Base-by-base conservation (phyloP, 2,113 vertebrate genomes). In the Albula goreensis region DNA sequence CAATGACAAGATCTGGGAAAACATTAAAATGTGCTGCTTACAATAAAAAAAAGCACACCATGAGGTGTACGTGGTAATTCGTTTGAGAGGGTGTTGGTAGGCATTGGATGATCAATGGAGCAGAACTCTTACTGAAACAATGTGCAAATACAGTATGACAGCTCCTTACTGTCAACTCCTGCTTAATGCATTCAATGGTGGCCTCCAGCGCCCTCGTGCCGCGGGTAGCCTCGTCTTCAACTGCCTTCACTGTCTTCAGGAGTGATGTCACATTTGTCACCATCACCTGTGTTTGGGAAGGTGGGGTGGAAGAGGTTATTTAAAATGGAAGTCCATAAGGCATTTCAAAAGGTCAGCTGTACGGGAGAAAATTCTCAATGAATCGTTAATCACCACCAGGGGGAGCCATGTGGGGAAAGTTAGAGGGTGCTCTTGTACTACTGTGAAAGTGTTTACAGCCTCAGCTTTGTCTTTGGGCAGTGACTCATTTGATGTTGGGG, bases 191-290 rank as follows among this genome's bases (percentile, higher is more conserved):
- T 89, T 99, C 99, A 0, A 99, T 99, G 1, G 98, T 97, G 88
- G 97, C 97, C 92, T 99, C 98, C 0, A 99, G 95, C 0, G 99
- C 99, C 90, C 99, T 97, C 0, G 98, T 99, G 81, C 99, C 99
- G 12, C 98, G 97, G 57, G 98, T 99, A 50, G 99, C 99, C 93
- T 99, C 98, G 81, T 99, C 99, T 93, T 99, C 99, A 74, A 99
- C 99, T 0, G 99, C 99, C 95, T 99, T 99, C 90, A 99, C 99
- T 0, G 99, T 99, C 94, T 99, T 99, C 90, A 99, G 95, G 86
- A 99, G 97, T 0, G 97, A 99, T 1, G 99, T 99, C 89, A 99
- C 99, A 5, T 99, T 99, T 85, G 99, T 99, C 89, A 99, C 98
- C 99, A 99, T 99, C 86, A 99, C 98, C 98, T 99, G 90, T 52